Conservation (phyloP, 92 coral and sea anemone species). For the Palythoa caribaeorum region DNA sequence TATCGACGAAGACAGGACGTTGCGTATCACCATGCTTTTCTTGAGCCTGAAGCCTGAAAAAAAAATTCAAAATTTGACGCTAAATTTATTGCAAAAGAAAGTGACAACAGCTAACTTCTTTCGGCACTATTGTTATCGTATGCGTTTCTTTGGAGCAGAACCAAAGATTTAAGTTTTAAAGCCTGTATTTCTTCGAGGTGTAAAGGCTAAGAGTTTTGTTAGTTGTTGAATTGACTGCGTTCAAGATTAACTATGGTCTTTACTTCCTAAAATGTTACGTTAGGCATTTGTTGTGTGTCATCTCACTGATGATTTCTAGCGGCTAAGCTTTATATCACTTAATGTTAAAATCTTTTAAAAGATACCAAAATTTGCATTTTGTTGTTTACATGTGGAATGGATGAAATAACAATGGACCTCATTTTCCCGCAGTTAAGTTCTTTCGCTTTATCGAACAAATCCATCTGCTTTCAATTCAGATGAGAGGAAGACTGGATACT, state of each 20-base stretch:
- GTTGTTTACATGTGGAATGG: slow-evolving; percentile 21
- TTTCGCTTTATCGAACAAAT: background rate
- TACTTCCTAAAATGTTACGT: background rate
- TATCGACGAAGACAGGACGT: background rate
- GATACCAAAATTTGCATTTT: slow-evolving; percentile 9
- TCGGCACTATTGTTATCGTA: background rate
- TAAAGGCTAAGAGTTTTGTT: background rate
- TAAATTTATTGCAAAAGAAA: background rate
- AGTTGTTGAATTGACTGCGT: background rate
- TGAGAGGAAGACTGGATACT: background rate
- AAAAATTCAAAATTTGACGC: background rate
- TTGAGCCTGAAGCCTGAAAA: slow-evolving; percentile 18
- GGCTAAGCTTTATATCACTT: background rate
- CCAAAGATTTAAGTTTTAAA: background rate
- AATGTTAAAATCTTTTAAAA: background rate
- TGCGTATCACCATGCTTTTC: background rate
- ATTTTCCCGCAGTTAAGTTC: background rate
- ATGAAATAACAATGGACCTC: background rate
- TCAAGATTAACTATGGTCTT: background rate
- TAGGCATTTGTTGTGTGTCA: background rate
- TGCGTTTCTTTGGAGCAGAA: background rate
- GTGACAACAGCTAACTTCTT: background rate
- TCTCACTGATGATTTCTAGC: background rate
- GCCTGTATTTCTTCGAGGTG: background rate
- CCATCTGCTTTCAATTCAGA: background rate